Evolutionary conservation across 2,113 vertebrate species (phyloP).

Genomic region (Passer domesticus): DNA sequence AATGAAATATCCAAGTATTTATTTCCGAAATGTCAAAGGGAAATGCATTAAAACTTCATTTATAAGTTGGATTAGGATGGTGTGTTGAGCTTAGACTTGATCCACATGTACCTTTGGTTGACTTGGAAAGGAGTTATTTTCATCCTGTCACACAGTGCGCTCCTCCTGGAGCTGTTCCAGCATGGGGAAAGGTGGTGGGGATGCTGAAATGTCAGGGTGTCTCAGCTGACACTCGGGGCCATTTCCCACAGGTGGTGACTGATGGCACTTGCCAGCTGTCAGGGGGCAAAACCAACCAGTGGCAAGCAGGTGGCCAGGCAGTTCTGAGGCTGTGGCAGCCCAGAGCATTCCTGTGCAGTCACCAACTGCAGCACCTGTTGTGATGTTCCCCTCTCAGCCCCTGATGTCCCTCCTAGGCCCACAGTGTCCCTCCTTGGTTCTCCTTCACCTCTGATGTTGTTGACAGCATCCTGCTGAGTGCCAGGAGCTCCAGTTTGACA

Average conservation of each 20-base stretch:
- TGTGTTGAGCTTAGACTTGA: not conserved
- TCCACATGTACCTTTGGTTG: not conserved
- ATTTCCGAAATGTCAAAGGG: not conserved
- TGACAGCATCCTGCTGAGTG: not conserved
- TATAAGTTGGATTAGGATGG: not conserved
- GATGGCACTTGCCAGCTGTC: not conserved
- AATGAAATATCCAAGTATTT: not conserved
- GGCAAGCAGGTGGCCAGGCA: not conserved
- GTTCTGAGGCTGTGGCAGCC: not conserved
- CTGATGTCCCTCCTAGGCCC: not conserved
- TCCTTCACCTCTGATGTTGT: not conserved
- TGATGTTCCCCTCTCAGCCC: not conserved
- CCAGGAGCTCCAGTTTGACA: not conserved
- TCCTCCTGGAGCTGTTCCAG: not conserved
- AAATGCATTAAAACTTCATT: not conserved
- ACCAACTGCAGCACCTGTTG: not conserved
- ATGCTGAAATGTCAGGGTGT: not conserved
- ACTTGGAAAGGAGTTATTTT: not conserved
- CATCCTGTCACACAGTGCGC: fast-evolving
- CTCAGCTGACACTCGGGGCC: not conserved
- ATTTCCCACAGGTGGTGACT: not conserved
- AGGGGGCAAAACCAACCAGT: not conserved
- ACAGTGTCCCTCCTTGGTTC: not conserved
- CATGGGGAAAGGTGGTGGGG: fast-evolving
- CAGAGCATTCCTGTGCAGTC: not conserved